Evolutionary conservation across 2,888 invertebrate species (phyloP).

Genomic region (Omphaloscelis lunosa): DNA sequence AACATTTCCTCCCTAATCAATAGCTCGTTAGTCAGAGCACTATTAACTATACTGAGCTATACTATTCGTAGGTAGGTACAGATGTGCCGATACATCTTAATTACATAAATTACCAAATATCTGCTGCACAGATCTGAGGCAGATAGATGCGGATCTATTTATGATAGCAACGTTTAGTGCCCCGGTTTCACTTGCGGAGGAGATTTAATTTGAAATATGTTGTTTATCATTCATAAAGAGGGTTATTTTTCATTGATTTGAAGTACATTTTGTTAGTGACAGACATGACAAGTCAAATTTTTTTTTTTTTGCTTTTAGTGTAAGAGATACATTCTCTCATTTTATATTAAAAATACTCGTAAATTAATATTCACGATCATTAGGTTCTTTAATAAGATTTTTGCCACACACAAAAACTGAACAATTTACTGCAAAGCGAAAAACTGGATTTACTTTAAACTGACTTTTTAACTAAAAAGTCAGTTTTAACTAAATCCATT

Average conservation of each 20-base stretch:
- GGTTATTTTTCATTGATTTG: neutral
- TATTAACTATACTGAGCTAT: neutral
- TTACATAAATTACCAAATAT: constrained; percentile 69
- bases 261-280: neutral
- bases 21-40: constrained; percentile 59
- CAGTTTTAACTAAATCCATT: neutral
- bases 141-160: constrained; percentile 42
- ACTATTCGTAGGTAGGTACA: constrained; percentile 3
- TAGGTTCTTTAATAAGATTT: neutral
- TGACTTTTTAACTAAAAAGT: too few species aligned
- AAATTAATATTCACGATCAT: too few species aligned
- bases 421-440: neutral
- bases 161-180: constrained; percentile 8
- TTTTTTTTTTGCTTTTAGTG: neutral
- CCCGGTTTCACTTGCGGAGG: neutral
- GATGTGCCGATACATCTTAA: constrained; percentile 66
- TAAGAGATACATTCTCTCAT: neutral
- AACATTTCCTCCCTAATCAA: constrained; percentile 45
- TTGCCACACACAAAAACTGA: neutral
- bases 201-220: neutral
- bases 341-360: neutral
- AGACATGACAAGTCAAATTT: neutral
- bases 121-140: constrained; percentile 57
- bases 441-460: too few species aligned
- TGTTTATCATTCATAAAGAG: neutral